Evolutionary conservation across 1,140 invertebrate species (phyloP), one percentile per base, ranked within the genome.

Genomic region (Amphibalanus amphitrite): DNA sequence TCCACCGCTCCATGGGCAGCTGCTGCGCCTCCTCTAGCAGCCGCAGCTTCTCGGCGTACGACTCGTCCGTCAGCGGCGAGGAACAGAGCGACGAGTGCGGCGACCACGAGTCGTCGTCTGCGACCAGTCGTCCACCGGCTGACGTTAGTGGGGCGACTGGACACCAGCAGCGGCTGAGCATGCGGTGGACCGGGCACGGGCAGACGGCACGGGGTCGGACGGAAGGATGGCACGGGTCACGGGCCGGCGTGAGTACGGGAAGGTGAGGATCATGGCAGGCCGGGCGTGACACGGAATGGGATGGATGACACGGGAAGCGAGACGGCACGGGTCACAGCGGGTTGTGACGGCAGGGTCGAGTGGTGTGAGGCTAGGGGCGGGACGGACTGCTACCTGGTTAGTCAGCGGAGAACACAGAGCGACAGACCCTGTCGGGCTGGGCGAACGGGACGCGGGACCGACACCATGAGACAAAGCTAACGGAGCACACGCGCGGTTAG

Each of bases 1-100:
- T 85, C 93, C 93, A 97, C 76, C 90, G 83, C 74, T 92, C 89
- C 83, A 95, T 90, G n/a, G 92, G 91, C 72, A 93, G 83, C 1
- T 89, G 87, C 1, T 89, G 90, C 8, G 92, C 91, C 80, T 95
- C 91, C 38, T 92, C 85, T 15, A 95, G 81, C 33, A 93, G 80
- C 68, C 87, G 82, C 40, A 92, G 80, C 79, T 92, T 92, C 77
- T 92, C 90, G 38, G 89, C 87, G 77, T 91, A 91, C 72, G 89
- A 90, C 78, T 92, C 90, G 76, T 91, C 88, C 6, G 88, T 90
- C 25, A 94, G 81, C 0, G 90, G 90, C 15, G 89, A 91, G 87
- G 73, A 72, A 73, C 77, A 76, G 47, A 76, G 68, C n/a, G 76
- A 77, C 28, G 73, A 72, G 69, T 74, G 71, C 33, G 75, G 76